These are phyloP conservation scores for Riptortus pedestris DNA, from an alignment of 1,140 invertebrate genomes.

Conservation along the genomic window DNA sequence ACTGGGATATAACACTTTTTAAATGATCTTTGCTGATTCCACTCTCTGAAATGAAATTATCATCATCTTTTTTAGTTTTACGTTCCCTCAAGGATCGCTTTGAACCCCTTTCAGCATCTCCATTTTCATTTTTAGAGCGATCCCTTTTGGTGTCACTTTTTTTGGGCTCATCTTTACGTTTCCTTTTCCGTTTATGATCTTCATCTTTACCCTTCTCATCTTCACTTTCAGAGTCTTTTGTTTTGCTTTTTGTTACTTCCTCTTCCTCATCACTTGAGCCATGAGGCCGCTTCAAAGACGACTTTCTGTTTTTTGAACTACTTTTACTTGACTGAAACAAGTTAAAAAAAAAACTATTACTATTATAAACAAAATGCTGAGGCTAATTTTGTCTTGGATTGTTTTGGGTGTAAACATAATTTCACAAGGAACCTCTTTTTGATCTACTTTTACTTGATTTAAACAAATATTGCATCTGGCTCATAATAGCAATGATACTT, in stretches of 20 bases:
- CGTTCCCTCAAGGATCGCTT: not conserved
- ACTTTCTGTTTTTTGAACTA: constrained; percentile 3
- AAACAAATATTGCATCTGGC: too few relatives aligned
- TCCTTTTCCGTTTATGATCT: not conserved
- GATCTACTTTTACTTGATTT: too few relatives aligned
- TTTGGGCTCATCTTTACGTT: not conserved
- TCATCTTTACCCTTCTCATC: not conserved
- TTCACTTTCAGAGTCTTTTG: not conserved
- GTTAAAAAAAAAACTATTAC: too few relatives aligned
- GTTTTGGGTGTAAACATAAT: too few relatives aligned
- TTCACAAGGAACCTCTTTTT: too few relatives aligned
- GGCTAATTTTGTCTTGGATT: too few relatives aligned
- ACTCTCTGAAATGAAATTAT: too few relatives aligned
- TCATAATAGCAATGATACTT: too few relatives aligned
- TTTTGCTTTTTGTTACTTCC: not conserved
- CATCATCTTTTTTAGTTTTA: not conserved
- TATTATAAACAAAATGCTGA: too few relatives aligned
- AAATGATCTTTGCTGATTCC: too few relatives aligned
- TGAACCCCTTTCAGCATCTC: not conserved
- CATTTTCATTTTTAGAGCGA: not conserved
- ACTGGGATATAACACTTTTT: too few relatives aligned
- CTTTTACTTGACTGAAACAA: too few relatives aligned
- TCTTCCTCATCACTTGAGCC: not conserved
- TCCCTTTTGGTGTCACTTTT: not conserved
- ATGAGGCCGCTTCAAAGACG: not conserved